Conservation (phyloP, 1,140 invertebrate species). For the Coelopa frigida region DNA sequence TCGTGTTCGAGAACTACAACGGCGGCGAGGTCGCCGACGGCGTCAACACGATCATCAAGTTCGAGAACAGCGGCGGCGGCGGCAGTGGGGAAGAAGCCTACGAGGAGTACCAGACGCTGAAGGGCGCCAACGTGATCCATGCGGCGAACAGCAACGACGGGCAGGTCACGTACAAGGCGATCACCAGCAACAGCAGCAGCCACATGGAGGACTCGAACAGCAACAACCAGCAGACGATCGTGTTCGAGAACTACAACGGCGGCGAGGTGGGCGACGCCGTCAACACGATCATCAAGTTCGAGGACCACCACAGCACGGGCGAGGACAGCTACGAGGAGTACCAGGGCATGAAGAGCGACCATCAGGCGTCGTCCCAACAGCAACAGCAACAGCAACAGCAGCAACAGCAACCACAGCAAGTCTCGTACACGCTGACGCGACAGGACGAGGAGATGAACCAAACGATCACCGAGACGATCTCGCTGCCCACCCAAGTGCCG, state of each 20-base stretch:
- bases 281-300: slow-evolving; percentile 39
- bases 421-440: slow-evolving; percentile 10
- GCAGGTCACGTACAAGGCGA: too few species aligned
- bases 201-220: too few species aligned
- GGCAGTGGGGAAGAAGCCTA: slow-evolving; percentile 28
- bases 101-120: slow-evolving; percentile 34
- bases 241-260: slow-evolving; percentile 37
- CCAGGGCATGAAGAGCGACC: too few species aligned
- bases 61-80: slow-evolving; percentile 33
- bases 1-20: slow-evolving; percentile 37
- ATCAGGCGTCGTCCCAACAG: too few species aligned
- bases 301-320: slow-evolving; percentile 19
- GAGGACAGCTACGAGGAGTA: slow-evolving; percentile 9
- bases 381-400: slow-evolving; percentile 11
- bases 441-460: slow-evolving; percentile 19
- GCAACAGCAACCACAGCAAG: slow-evolving; percentile 12
- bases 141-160: too few species aligned
- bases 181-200: too few species aligned
- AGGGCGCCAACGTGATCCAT: slow-evolving; percentile 33
- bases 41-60: slow-evolving; percentile 36
- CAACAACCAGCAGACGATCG: too few species aligned
- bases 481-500: slow-evolving; percentile 18
- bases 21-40: slow-evolving; percentile 22
- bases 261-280: slow-evolving; percentile 26
- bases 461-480: slow-evolving; percentile 15